A percentile compares a stretch with the other conserved stretches of the same genome.
Evolutionary conservation across 2,888 invertebrate species (phyloP).

Genomic region (Eupithecia tripunctaria): DNA sequence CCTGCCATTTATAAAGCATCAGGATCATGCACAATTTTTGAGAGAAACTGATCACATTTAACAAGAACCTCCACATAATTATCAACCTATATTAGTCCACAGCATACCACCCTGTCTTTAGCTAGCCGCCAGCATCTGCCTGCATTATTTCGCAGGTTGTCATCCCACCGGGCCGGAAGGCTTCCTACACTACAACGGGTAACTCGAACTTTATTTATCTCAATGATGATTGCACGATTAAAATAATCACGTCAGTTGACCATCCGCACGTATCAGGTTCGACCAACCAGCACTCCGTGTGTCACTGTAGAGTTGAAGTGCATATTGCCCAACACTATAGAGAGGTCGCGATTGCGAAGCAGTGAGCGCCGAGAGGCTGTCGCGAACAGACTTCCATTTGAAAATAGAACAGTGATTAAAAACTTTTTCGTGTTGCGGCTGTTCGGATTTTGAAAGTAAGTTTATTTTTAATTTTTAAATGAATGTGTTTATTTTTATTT

Average conservation of each 20-base stretch:
- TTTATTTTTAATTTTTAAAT: slow-evolving; percentile 15
- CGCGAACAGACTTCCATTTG: slow-evolving; percentile 49
- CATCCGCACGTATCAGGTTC: slow-evolving; percentile 16
- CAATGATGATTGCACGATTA: neutral
- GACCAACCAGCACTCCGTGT: slow-evolving; percentile 29
- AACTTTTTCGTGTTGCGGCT: slow-evolving; percentile 43
- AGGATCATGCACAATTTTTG: neutral
- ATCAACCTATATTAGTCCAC: too few species aligned
- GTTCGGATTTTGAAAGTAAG: slow-evolving; percentile 49
- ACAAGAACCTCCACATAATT: too few species aligned
- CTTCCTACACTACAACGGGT: too few species aligned
- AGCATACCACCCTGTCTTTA: too few species aligned
- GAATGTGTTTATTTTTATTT: neutral
- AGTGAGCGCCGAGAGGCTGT: slow-evolving; percentile 55
- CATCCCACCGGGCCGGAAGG: too few species aligned
- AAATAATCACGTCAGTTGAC: neutral
- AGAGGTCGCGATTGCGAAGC: slow-evolving; percentile 56
- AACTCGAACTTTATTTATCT: too few species aligned
- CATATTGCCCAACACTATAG: slow-evolving; percentile 66
- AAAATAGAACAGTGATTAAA: slow-evolving; percentile 43
- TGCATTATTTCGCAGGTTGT: too few species aligned
- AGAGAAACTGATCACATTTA: neutral
- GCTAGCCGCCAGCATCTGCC: too few species aligned
- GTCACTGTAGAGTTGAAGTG: slow-evolving; percentile 41
- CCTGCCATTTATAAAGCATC: neutral